Evolutionary conservation across 1,140 invertebrate genomes (phyloP), one percentile per base, ranked within the genome.

Genomic region (Zelostemma sp.): DNA sequence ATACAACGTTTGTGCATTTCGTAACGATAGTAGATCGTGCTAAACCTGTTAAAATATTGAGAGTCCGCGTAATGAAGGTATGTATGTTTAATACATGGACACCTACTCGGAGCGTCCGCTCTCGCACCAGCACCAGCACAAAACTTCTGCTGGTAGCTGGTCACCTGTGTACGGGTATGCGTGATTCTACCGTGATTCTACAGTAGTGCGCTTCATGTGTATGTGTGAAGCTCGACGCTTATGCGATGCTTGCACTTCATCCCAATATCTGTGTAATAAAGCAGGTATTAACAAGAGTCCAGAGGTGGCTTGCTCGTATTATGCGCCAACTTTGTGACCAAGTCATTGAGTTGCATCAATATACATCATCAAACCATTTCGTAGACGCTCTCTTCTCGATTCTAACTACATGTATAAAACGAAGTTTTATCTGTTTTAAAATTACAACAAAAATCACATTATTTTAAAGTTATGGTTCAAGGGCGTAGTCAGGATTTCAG

Each of bases 31-130:
- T 53, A 55, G 54, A 67, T 65, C 59, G 74, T 71, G 74, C 66
- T 74, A 79, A 79, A 73, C 61, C 47, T 59, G 47, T 68, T 82
- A 63, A 83, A 83, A 83, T 81, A 17, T 81, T 81, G 72, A 68
- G 81, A 55, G 59, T 53, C 56, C 64, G 68, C 66, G 72, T 81
- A 81, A 83, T 83, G 78, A 81, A 80, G 77, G 74, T 77, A 3
- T 28, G 25, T n/a, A 78, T 81, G 80, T 80, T 79, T 81, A 78
- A 82, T 81, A 79, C 80, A 81, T 80, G 72, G 59, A 60, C 53
- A 43, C 61, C 61, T 62, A 51, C 58, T 63, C 46, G 48, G 40
- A 48, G 58, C 47, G 51, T 70, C 62, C 68, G 51, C 58, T 68
- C 68, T 74, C 64, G 64, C 57, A 57, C 25, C 56, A 59, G 47